A percentile compares a stretch with the other conserved stretches of the same genome.
Evolutionary conservation across 2,113 vertebrate genomes (phyloP).

Genomic region (Manacus vitellinus): DNA sequence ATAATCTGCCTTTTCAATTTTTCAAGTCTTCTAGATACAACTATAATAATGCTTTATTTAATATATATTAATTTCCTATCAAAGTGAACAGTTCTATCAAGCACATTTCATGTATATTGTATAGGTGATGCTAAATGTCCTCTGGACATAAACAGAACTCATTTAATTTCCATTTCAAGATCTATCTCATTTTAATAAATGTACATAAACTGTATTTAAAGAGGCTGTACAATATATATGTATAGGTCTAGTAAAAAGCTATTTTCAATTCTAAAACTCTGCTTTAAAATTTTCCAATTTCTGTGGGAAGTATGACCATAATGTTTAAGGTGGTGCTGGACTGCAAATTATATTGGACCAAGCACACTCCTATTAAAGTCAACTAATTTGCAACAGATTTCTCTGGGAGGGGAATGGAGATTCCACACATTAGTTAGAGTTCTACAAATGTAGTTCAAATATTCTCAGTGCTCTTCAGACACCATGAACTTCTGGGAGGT

Average conservation of each 20-base stretch:
- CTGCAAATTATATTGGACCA: neutral
- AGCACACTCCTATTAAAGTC: neutral
- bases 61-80: neutral
- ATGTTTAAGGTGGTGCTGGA: rapidly evolving
- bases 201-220: neutral
- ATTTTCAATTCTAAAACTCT: neutral
- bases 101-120: neutral
- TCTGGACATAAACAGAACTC: neutral
- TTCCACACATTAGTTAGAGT: neutral
- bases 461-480: neutral
- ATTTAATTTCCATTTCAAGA: neutral
- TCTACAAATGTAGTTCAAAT: neutral
- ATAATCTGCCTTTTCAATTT: slow-evolving; percentile 1
- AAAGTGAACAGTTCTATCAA: neutral
- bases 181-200: neutral
- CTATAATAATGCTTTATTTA: slow-evolving; percentile 13
- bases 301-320: neutral
- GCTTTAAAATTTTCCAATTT: neutral
- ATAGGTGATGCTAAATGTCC: neutral
- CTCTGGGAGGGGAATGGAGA: neutral
- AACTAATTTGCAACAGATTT: neutral
- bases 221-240: neutral
- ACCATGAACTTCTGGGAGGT: neutral
- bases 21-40: neutral
- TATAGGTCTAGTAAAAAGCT: neutral